Percentiles rank a stretch among this genome's conserved stretches.
These are phyloP conservation scores for Malacoctenus gilli DNA, from an alignment of 2,797 vertebrate genomes.

Conservation along the genomic window DNA sequence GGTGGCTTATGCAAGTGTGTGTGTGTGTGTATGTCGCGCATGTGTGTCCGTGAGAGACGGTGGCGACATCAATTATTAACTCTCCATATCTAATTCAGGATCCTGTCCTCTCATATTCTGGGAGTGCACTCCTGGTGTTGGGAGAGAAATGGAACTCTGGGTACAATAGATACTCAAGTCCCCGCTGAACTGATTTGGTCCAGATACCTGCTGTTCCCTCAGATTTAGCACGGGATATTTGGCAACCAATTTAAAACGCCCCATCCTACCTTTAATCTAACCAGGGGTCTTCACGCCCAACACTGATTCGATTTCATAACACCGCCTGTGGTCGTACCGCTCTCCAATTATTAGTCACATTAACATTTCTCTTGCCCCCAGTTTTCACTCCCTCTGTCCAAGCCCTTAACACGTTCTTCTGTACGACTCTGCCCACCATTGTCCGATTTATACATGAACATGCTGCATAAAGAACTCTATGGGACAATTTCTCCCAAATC, in stretches of 20 bases:
- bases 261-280: constrained; percentile 54
- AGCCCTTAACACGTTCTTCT: constrained; percentile 31
- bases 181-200: constrained; percentile 44
- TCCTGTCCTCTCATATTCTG: constrained; percentile 54
- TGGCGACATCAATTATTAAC: constrained; percentile 67
- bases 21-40: constrained; percentile 4
- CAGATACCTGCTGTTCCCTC: constrained; percentile 17
- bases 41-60: constrained; percentile 43
- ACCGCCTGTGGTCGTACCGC: constrained; percentile 26
- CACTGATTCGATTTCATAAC: constrained; percentile 51
- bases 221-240: constrained; percentile 45
- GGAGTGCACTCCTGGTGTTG: constrained; percentile 32
- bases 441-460: constrained; percentile 15
- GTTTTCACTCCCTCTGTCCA: constrained; percentile 15
- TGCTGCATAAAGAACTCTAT: constrained; percentile 13
- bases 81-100: constrained; percentile 69
- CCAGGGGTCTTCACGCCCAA: constrained; percentile 23
- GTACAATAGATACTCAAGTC: constrained; percentile 30
- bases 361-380: constrained; percentile 48
- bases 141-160: constrained; percentile 45
- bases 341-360: constrained; percentile 66
- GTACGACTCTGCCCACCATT: constrained; percentile 8
- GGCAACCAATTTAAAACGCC: constrained; percentile 43
- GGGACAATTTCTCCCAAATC: constrained; percentile 12
- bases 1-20: constrained; percentile 5